These are phyloP conservation scores for Rhamphomyia laevipes DNA, from an alignment of 2,888 invertebrate genomes.

Conservation along the genomic window DNA sequence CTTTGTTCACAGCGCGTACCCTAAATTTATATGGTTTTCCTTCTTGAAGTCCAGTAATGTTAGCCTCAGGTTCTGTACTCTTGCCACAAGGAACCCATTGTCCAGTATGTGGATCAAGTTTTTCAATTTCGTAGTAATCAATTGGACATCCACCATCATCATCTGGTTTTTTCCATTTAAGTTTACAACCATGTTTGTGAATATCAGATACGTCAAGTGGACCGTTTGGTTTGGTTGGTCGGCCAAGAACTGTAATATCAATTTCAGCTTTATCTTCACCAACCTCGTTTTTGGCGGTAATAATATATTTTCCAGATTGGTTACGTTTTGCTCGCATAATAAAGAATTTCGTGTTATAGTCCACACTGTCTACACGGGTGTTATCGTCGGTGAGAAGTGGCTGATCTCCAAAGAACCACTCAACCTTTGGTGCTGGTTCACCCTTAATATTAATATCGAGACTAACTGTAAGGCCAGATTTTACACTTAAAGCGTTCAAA, in stretches of 20 bases:
- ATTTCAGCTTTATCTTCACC: conserved; percentile 88
- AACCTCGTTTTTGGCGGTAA: conserved; percentile 82
- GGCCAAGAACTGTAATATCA: conserved; percentile 76
- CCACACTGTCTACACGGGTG: conserved; percentile 67
- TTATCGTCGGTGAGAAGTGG: conserved; percentile 49
- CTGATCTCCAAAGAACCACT: conserved; percentile 72
- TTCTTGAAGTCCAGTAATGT: conserved; percentile 72
- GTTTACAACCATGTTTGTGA: conserved; percentile 81
- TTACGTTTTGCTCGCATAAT: conserved; percentile 69
- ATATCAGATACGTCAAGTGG: conserved; percentile 81
- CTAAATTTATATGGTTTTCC: conserved; percentile 98
- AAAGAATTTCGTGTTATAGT: conserved; percentile 84
- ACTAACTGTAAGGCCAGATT: conserved; percentile 76
- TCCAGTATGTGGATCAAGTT: conserved; percentile 81
- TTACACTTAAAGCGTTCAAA: conserved; percentile 69
- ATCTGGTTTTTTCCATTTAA: conserved; percentile 87
- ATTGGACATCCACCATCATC: conserved; percentile 93
- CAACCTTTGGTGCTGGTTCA: conserved; percentile 85
- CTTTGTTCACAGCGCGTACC: conserved; percentile 94
- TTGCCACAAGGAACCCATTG: conserved; percentile 90
- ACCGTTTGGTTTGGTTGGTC: conserved; percentile 69
- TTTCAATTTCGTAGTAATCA: conserved; percentile 92
- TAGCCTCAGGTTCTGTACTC: conserved; percentile 74
- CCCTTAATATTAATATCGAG: conserved; percentile 84
- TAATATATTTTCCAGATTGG: conserved; percentile 77